Base-by-base conservation (phyloP, 1,140 invertebrate genomes). In the Listronotus bonariensis region DNA sequence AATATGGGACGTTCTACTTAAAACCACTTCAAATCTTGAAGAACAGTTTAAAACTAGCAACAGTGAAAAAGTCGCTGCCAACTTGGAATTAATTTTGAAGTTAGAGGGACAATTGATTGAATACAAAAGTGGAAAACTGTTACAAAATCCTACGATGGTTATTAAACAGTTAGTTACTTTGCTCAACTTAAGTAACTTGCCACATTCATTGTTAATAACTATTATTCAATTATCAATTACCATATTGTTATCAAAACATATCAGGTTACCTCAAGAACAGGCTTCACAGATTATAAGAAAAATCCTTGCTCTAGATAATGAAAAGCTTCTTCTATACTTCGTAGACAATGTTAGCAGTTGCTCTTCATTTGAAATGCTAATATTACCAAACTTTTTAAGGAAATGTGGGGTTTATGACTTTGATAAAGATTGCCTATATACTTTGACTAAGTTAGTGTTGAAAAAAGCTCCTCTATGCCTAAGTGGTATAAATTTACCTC, bases 321-420 rank as follows among this genome's bases (percentile, higher is more conserved):
- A 79, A 62, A 74, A 81, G 18, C 80, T 89, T 10, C 80, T 88
- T 8, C 79, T 88, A 11, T 79, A 82, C 42, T 86, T 89, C 71
- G 82, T 91, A 1, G 82, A 86, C 69, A 84, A 85, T 76, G 79
- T 89, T 1, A 81, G 87, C 31, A 74, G 82, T 46, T 89, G 88
- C 75, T 81, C 86, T 6, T 85, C 86, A 45, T 92, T 93, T 77
- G 89, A 92, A 76, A 80, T 86, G 48, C 79, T 91, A 49, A 82
- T 94, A 55, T 76, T 94, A 53, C 89, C 91, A 0, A 80, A 83
- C 38, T 83, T 92, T 36, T 70, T 92, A 11, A 80, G 82, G 10
- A 86, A 82, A 72, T 87, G 86, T 67, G 76, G 86, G n/a, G 72
- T 81, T 52, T 77, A 79, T 18, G 70, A 76, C 56, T 83, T 88